Conservation (phyloP, 2,888 invertebrate species). For the Cabera pusaria region DNA sequence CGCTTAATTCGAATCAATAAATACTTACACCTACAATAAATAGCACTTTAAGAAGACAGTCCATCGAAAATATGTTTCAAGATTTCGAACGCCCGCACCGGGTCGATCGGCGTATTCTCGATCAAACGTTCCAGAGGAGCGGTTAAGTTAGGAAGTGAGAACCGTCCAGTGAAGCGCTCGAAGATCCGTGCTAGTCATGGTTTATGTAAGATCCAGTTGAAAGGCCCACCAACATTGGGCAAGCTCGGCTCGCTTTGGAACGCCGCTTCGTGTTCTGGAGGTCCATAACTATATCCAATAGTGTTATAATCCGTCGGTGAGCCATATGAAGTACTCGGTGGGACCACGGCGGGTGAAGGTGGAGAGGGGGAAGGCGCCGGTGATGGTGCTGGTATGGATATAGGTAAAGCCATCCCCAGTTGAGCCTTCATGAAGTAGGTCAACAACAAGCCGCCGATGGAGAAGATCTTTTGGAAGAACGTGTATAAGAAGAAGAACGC, state of each 20-base stretch:
- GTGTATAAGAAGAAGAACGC: slow-evolving; percentile 65
- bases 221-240: slow-evolving; percentile 45
- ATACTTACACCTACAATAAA: slow-evolving; percentile 6
- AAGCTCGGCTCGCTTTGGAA: slow-evolving; percentile 43
- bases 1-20: slow-evolving; percentile 1
- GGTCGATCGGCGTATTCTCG: background rate
- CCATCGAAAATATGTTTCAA: slow-evolving; percentile 1
- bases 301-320: slow-evolving; percentile 69
- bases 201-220: slow-evolving; percentile 61
- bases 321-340: slow-evolving; percentile 48
- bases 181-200: slow-evolving; percentile 30
- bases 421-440: slow-evolving; percentile 62
- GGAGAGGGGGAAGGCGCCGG: slow-evolving; percentile 8
- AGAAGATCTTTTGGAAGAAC: slow-evolving; percentile 71
- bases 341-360: slow-evolving; percentile 1
- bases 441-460: slow-evolving; percentile 58
- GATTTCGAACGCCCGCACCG: background rate
- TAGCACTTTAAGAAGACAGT: background rate
- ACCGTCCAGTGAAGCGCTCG: slow-evolving; percentile 4
- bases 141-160: background rate
- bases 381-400: too few relatives aligned
- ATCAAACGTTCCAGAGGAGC: too few relatives aligned
- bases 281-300: slow-evolving; percentile 70
- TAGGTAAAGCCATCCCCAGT: slow-evolving; percentile 5
- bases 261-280: slow-evolving; percentile 54